Base-by-base conservation (phyloP, 2,888 invertebrate genomes). In the Phragmatobia fuliginosa region DNA sequence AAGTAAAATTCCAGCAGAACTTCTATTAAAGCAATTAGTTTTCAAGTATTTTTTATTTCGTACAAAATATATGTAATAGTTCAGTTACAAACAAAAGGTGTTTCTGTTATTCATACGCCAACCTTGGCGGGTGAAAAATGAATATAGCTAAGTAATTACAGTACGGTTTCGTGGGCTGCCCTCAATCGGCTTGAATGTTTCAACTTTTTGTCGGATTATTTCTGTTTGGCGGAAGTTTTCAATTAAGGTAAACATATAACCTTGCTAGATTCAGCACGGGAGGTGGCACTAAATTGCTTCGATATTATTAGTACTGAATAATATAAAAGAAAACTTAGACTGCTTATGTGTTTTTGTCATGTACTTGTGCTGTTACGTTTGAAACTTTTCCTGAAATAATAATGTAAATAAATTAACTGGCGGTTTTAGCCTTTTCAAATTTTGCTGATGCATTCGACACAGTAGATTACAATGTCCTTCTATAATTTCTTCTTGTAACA, bases 121-220 rank as follows among this genome's bases (percentile, higher is more conserved):
- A 72, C 82, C 82, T 82, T 81, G 81, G 58, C 60, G 63, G 71
- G 78, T 82, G 78, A 82, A 81, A 83, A 83, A 81, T 82, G 69
- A 76, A 72, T 83, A 83, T 80, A 73, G 73, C 74, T 81, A 73
- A 78, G 77, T 82, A 79, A 81, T 83, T 81, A 75, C 74, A 56
- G 38, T 10, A 68, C 61, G 67, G 70, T 73, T 78, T 71, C 70
- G 76, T 76, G 81, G 69, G 73, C 74, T 58, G 66, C 59, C 72
- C 68, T 49, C 64, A 72, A 82, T 75, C 70, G 70, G 62, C 66
- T 71, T 72, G 67, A 71, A 74, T 62, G 71, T 62, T 62, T 68
- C 33, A 66, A 66, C 41, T 68, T 80, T 70, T 75, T 68, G 73
- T 68, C 70, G 41, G 63, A 70, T 76, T 71, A 71, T 71, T 68